Evolutionary conservation across 1,140 invertebrate genomes (phyloP), one percentile per base, ranked within the genome.

Genomic region (Arctopsyche grandis): DNA sequence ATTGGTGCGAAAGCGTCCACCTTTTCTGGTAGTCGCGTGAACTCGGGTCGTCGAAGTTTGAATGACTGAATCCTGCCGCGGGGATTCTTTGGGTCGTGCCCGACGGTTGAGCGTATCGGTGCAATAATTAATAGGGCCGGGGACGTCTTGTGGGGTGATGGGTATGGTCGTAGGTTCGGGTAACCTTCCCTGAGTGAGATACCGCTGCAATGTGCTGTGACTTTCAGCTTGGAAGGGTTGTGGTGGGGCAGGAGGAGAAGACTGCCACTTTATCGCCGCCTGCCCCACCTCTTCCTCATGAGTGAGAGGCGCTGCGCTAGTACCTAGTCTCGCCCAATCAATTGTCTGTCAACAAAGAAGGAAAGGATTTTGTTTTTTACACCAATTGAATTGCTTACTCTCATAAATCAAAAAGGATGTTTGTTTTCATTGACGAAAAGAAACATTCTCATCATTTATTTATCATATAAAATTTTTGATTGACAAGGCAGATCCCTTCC

Each of bases 331-430:
- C 84, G 85, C 85, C 85, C 84, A 85, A 83, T 84, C 85, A 86
- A 84, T 87, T 84, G 86, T 92, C 91, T 92, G 91, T 91, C 90
- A 91, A 92, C 91, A 92, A 89, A 91, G 89, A 91, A 91, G 89
- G 90, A 91, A 91, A 91, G 90, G 90, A 91, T 88, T 88, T 76
- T 89, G 87, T 89, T 86, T 88, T 80, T 82, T 82, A 79, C 74
- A 80, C 79, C 76, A 69, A 80, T 77, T 66, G 63, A 66, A 14
- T 52, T 52, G 10, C 63, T 66, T 79, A 60, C 74, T 75, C 80
- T 52, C 21, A 76, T 58, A 77, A 44, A 79, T 79, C 60, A 46
- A 56, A 66, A 71, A 66, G 78, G 26, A 76, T 80, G 80, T 75
- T 79, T 82, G 75, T 78, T 80, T 80, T 69, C 63, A 46, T 43